Evolutionary conservation across 1,140 invertebrate genomes (phyloP), one percentile per base, ranked within the genome.

Genomic region (Brachionus rubens): DNA sequence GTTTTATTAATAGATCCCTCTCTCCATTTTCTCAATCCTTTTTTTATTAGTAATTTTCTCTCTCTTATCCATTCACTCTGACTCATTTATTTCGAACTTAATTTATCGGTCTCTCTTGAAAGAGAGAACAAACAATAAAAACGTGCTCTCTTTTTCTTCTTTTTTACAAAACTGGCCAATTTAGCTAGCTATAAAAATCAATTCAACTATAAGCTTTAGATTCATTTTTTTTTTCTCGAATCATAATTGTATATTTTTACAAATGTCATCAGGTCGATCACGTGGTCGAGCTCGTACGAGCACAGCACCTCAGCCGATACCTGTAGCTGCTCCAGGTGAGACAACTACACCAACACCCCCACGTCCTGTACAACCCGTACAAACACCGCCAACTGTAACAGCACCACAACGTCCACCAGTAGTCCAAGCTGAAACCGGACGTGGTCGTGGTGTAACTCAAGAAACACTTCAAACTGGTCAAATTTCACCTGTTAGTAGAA

Each of bases 241-340:
- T n/a, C n/a, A 46, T 46, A 46, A 3, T 7, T 46, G 4, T 46
- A 3, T 46, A 7, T 5, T 46, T 30, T 12, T 56, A 56, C 28
- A 24, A 65, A 65, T 65, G 59, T 65, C 59, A 43, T 7, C 9
- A 7, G 59, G 59, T 43, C 33, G 59, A 43, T 65, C 59, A 24
- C 59, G 59, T 19, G 59, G 59, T 65, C 59, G 59, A 43, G 59
- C 59, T 43, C 59, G 59, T 16, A 65, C 59, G 14, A 65, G 21
- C 40, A 43, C 59, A 43, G 19, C 24, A 41, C 59, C 59, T 12
- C 59, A 65, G 40, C 33, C 33, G 3, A 36, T 9, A 5, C 33
- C 33, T 5, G 9, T 36, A 36, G 33, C 33, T 0, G 59, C 21
- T 12, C 59, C 59, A 65, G 36, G 59, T 43, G 59, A 43, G 30